A percentile compares a stretch with the other conserved stretches of the same genome.
Conservation (phyloP, 2,113 vertebrate species). For the Dicrurus megarhynchus region DNA sequence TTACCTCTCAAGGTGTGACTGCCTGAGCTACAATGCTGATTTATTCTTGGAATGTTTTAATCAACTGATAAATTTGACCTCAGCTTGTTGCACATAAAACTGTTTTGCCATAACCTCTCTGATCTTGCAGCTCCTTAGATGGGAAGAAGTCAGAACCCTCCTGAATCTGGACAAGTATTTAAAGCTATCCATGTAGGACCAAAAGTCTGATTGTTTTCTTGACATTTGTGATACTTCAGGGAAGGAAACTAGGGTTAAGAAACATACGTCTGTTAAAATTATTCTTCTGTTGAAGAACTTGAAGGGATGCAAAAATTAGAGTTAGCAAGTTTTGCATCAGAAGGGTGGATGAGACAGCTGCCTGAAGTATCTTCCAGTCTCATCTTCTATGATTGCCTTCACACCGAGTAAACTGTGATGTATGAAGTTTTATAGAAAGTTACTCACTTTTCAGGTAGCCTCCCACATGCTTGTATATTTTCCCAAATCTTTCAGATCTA, state of each 20-base stretch:
- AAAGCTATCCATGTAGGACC: not conserved
- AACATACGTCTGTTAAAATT: not conserved
- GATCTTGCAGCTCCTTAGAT: not conserved
- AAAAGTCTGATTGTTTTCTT: not conserved
- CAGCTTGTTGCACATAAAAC: not conserved
- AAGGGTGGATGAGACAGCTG: not conserved
- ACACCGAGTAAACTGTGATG: not conserved
- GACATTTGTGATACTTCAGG: not conserved
- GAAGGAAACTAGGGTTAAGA: not conserved
- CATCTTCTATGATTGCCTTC: not conserved
- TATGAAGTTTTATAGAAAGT: not conserved
- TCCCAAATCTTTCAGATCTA: not conserved
- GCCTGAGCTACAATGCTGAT: not conserved
- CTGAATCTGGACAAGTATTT: not conserved
- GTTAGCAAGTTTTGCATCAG: not conserved
- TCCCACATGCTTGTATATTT: not conserved
- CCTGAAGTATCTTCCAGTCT: not conserved
- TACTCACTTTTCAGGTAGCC: not conserved
- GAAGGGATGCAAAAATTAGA: not conserved
- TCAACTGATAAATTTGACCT: not conserved
- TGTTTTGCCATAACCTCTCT: not conserved
- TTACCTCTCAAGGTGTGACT: not conserved
- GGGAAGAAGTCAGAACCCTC: not conserved
- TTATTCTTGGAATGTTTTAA: not conserved
- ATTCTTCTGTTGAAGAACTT: not conserved